Base-by-base conservation (phyloP, 2,113 vertebrate species). In the Heloderma charlesbogerti region DNA sequence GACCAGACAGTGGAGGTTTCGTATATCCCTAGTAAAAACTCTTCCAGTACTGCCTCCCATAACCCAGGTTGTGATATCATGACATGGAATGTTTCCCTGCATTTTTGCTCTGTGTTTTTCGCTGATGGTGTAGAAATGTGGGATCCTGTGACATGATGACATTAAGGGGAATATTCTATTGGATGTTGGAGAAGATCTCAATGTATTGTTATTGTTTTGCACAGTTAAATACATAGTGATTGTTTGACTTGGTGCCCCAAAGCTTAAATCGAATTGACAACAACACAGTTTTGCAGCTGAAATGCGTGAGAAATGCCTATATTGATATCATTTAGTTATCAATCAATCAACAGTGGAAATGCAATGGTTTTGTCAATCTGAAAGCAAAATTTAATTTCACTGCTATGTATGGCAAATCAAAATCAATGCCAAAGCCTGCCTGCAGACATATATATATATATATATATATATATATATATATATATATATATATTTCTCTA, bases 381-480 rank as follows among this genome's bases (percentile, higher is more conserved):
- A 25, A 27, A 45, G n/a, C 54, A 75, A 20, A 43, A 31, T 74
- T 29, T 77, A 7, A n/a, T n/a, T 3, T 57, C 25, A 10, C 48
- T 87, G n/a, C 13, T 40, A 27, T 79, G 74, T 34, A 88, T 67
- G 69, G 27, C 34, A 10, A 18, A 45, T 74, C 89, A 86, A 94
- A 94, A 86, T 60, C 48, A 0, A 48, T 79, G 40, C 57, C 83
- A 43, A 51, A 66, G 4, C 18, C 29, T 12, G 1, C 2, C n/a
- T n/a, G n/a, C n/a, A n/a, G n/a, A n/a, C n/a, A n/a, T n/a, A n/a
- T n/a, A n/a, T n/a, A n/a, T n/a, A n/a, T n/a, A n/a, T n/a, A n/a
- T n/a, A n/a, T n/a, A n/a, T n/a, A n/a, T n/a, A n/a, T n/a, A n/a
- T n/a, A n/a, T n/a, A n/a, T n/a, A n/a, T n/a, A n/a, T n/a, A n/a